phyloP scores from a whole-genome alignment of 2,888 invertebrate species.

The Fabriciana adippe region DNA sequence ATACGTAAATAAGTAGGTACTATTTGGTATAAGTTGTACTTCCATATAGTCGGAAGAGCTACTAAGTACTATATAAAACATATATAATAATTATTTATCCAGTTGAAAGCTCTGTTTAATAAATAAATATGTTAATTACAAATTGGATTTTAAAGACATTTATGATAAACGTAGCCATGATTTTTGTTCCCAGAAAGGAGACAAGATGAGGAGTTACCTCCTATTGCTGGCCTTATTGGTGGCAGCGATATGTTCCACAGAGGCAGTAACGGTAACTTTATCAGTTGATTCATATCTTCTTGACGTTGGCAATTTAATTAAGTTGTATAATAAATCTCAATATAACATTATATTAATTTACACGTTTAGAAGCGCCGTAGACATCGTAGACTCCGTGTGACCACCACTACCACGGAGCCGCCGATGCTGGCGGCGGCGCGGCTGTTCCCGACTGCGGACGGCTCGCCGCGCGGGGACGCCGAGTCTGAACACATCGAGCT shows the following conservation, averaged over 20 bases:
- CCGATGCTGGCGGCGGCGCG: constrained; percentile 44
- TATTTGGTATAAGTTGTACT: too few species aligned
- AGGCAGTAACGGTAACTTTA: constrained; percentile 57
- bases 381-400: constrained; percentile 65
- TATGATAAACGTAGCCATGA: background rate
- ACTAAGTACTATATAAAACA: too few species aligned
- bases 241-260: constrained; percentile 62
- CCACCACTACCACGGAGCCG: constrained; percentile 54
- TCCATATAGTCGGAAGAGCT: too few species aligned
- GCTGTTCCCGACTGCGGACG: constrained; percentile 39
- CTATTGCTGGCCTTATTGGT: constrained; percentile 65
- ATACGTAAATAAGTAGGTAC: too few species aligned
- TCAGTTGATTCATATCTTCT: too few species aligned
- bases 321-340: background rate
- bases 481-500: constrained; percentile 70
- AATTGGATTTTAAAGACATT: background rate
- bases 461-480: constrained; percentile 48
- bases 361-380: constrained; percentile 53
- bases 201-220: constrained; percentile 62
- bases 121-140: too few species aligned
- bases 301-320: background rate
- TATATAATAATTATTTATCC: too few species aligned
- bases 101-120: too few species aligned
- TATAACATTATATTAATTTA: too few species aligned
- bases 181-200: constrained; percentile 44